Conservation (phyloP, 2,797 vertebrate species). For the Helarctos malayanus region DNA sequence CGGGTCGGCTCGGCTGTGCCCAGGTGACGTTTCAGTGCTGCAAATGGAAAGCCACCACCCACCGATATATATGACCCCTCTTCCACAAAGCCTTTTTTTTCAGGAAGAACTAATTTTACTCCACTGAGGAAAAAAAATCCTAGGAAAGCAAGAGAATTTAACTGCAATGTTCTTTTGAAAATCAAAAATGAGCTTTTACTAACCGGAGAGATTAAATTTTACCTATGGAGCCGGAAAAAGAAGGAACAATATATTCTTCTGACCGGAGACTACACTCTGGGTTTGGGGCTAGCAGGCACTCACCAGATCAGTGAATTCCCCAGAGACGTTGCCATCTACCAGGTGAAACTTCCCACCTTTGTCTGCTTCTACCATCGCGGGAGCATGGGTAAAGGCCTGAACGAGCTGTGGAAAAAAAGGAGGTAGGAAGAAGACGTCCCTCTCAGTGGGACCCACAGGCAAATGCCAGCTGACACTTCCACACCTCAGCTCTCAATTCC, state of each 20-base stretch:
- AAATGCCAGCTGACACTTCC: not conserved
- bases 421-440: not conserved
- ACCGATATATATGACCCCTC: not conserved
- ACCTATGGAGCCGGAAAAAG: not conserved
- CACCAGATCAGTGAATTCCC: constrained; percentile 97
- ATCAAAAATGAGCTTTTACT: not conserved
- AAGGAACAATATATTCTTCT: not conserved
- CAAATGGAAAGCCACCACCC: not conserved
- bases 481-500: not conserved
- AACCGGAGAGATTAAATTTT: constrained; percentile 2
- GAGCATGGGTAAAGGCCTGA: constrained; percentile 95
- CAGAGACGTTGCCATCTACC: constrained; percentile 95
- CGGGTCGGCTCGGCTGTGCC: not conserved
- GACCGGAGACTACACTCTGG: not conserved
- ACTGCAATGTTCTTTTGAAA: not conserved
- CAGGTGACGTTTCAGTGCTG: not conserved
- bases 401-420: constrained; percentile 91
- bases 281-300: constrained; percentile 75
- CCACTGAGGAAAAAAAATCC: not conserved
- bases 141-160: constrained; percentile 13
- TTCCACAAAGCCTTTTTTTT: not conserved
- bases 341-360: constrained; percentile 96
- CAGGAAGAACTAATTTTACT: not conserved
- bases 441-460: not conserved
- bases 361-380: constrained; percentile 93